Conservation (phyloP, 2,888 invertebrate genomes). For the Buathra laborator region DNA sequence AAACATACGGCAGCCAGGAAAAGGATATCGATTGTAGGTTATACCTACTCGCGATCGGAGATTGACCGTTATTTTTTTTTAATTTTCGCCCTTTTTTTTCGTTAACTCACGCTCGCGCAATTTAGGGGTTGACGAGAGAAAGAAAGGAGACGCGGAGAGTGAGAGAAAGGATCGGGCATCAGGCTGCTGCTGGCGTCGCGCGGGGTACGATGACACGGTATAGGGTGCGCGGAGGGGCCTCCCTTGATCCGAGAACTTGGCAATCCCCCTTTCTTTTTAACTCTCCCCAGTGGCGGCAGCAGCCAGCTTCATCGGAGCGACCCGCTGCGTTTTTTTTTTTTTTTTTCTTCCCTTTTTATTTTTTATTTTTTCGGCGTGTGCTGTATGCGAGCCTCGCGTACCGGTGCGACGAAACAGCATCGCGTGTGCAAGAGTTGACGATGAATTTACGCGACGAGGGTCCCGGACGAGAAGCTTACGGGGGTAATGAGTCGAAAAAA, state of each 20-base stretch:
- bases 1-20: slow-evolving; percentile 43
- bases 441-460: slow-evolving; percentile 54
- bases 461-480: slow-evolving; percentile 36
- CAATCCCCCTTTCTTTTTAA: slow-evolving; percentile 67
- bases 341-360: slow-evolving; percentile 45
- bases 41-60: slow-evolving; percentile 53
- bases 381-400: not conserved
- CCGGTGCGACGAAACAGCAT: slow-evolving; percentile 42
- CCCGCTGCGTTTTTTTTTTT: slow-evolving; percentile 66
- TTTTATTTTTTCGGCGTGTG: slow-evolving; percentile 16
- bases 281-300: slow-evolving; percentile 54
- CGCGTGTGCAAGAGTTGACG: slow-evolving; percentile 69
- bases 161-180: slow-evolving; percentile 46
- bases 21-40: slow-evolving; percentile 35
- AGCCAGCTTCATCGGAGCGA: slow-evolving; percentile 50
- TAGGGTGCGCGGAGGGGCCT: slow-evolving; percentile 46
- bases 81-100: slow-evolving; percentile 73
- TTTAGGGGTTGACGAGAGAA: slow-evolving; percentile 72
- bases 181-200: slow-evolving; percentile 47
- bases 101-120: slow-evolving; percentile 79
- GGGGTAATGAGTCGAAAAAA: slow-evolving; percentile 74
- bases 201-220: slow-evolving; percentile 60
- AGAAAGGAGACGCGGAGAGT: slow-evolving; percentile 3
- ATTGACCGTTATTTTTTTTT: slow-evolving; percentile 74
- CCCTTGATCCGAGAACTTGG: slow-evolving; percentile 64